These are phyloP conservation scores for Protaetia brevitarsis DNA, from an alignment of 1,140 invertebrate species.

Conservation along the genomic window DNA sequence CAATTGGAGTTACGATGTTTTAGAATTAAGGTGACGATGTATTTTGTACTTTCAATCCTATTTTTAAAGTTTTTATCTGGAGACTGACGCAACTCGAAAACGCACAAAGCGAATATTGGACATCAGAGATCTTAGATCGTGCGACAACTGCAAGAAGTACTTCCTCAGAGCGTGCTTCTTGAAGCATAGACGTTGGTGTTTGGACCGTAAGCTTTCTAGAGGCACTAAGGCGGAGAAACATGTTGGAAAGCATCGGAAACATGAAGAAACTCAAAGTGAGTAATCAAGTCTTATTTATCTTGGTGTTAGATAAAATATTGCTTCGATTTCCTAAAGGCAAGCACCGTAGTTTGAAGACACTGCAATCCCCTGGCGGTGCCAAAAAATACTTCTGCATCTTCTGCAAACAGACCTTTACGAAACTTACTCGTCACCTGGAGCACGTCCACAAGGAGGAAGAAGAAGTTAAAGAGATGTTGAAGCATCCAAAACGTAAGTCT, in stretches of 20 bases:
- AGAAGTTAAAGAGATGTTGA: background rate
- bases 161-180: background rate
- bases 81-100: background rate
- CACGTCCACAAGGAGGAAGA: background rate
- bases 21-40: background rate
- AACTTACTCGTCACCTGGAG: background rate
- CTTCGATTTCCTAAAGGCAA: too few relatives aligned
- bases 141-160: background rate
- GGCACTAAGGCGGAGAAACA: too few relatives aligned
- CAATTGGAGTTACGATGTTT: background rate
- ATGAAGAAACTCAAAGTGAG: background rate
- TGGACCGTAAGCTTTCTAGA: too few relatives aligned
- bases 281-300: too few relatives aligned
- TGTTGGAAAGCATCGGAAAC: too few relatives aligned
- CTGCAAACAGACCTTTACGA: conserved; percentile 1
- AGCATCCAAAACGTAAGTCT: conserved; percentile 3
- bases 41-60: background rate
- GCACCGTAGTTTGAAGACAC: background rate
- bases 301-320: too few relatives aligned
- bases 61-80: background rate
- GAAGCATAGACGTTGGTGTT: background rate
- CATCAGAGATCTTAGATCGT: background rate
- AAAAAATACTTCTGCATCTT: conserved; percentile 6
- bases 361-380: background rate
- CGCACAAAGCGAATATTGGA: background rate